Evolutionary conservation across 2,888 invertebrate species (phyloP), one percentile per base, ranked within the genome.

Genomic region (Eretmocerus hayati): DNA sequence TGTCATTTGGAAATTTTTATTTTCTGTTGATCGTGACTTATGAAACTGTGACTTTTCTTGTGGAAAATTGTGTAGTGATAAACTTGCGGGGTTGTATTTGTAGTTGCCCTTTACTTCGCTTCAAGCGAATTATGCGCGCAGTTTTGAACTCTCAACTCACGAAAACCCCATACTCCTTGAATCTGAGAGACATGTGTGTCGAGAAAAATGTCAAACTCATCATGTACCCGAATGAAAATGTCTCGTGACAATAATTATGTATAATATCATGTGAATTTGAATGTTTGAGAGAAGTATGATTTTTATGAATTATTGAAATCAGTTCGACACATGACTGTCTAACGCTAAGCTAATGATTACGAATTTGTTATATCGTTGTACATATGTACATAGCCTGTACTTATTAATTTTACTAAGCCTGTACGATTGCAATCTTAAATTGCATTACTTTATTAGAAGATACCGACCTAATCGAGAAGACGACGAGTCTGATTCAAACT

Each of bases 361-460:
- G 55, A 57, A 58, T 56, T 58, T 55, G 64, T 61, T 61, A 65
- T 64, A 67, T 68, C 64, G 60, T 62, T 71, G 70, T 71, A 71
- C 66, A 71, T 71, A 71, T 71, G 71, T 71, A 71, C 62, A 71
- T 71, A 71, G 64, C 65, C 64, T 63, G 69, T 71, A 71, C 69
- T 69, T 71, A 71, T 68, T 70, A 69, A 67, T 66, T 65, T 64
- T 62, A 59, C 62, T 67, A 67, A 68, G 69, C 60, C 62, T 65
- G 52, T 60, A 60, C 61, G 47, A 53, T 53, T 43, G 53, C 46
- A 38, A 43, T 41, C 22, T 16, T 22, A 5, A 30, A 31, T 46
- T 42, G 54, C 46, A 44, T 40, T 32, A 31, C 42, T 30, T 16
- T 16, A 32, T 38, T 50, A 40, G 37, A 46, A 48, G 32, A 45